A percentile compares a stretch with the other conserved stretches of the same genome.
phyloP scores from a whole-genome alignment of 2,888 invertebrate species.

The Hecatera dysodea region DNA sequence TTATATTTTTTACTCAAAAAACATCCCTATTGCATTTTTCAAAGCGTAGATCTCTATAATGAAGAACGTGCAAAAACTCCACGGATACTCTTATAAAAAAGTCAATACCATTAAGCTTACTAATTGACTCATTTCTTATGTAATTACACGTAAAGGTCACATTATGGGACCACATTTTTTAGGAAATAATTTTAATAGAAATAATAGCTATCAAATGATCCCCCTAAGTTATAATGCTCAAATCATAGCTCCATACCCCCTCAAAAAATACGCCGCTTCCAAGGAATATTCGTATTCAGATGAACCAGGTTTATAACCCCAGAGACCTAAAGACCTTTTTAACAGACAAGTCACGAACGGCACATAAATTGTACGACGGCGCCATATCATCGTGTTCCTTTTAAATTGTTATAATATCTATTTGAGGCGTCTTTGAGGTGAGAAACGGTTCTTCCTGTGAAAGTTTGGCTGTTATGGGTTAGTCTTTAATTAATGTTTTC shows the following conservation, averaged over 20 bases:
- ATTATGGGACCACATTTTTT: neutral
- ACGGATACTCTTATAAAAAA: too few relatives aligned
- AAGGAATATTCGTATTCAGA: slow-evolving; percentile 28
- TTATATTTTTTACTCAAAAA: too few relatives aligned
- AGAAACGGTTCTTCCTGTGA: slow-evolving; percentile 9
- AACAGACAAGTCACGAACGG: slow-evolving; percentile 52
- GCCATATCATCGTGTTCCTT: slow-evolving; percentile 36
- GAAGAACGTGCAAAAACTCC: too few relatives aligned
- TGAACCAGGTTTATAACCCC: slow-evolving; percentile 30
- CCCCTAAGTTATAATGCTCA: neutral
- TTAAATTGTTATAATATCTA: slow-evolving; percentile 58
- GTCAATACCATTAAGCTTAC: too few relatives aligned
- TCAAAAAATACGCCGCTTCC: slow-evolving; percentile 2
- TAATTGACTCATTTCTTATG: too few relatives aligned
- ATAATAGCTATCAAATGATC: neutral
- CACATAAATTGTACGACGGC: slow-evolving; percentile 49
- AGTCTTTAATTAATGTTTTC: slow-evolving; percentile 7
- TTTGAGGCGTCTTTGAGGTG: slow-evolving; percentile 29
- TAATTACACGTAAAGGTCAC: too few relatives aligned
- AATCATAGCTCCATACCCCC: neutral
- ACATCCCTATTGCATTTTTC: too few relatives aligned
- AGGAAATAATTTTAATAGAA: neutral
- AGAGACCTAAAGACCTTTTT: slow-evolving; percentile 35
- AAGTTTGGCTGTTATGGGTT: slow-evolving; percentile 27
- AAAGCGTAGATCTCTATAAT: too few relatives aligned